Evolutionary conservation across 2,888 invertebrate genomes (phyloP), one percentile per base, ranked within the genome.

Genomic region (Tinea trinotella): DNA sequence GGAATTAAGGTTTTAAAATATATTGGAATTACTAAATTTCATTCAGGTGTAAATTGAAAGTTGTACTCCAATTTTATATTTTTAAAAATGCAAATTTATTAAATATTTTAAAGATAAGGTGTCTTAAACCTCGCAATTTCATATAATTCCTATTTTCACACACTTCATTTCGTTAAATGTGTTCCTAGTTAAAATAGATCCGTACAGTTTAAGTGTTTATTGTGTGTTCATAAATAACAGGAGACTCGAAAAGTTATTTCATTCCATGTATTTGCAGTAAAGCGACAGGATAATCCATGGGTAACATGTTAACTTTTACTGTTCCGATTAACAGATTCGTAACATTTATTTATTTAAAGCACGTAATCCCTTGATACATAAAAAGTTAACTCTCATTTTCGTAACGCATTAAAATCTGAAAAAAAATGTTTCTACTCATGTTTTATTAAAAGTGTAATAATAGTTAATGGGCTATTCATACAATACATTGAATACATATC

Each of bases 101-200:
- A n/a, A n/a, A n/a, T n/a, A n/a, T n/a, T n/a, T n/a, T n/a, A 40
- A 40, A 40, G 40, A 40, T 3, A 40, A 40, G 40, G 40, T 4
- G 13, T 40, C 40, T 24, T 24, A 24, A 24, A 40, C n/a, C 7
- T 30, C 7, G 2, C 7, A n/a, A 30, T 30, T 30, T 30, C 7
- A 30, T 30, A 7, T 4, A 10, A 30, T 30, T 7, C 7, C 30
- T 22, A n/a, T 30, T 30, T 30, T 30, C 30, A 30, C n/a, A 10
- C 30, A 30, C 30, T 30, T 30, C 30, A 30, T 30, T 7, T n/a
- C 30, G 2, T 30, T 4, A 30, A 30, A 10, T 4, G 22, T 22
- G 3, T 22, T 22, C 4, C 22, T 22, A 22, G 22, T 22, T 22
- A 5, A 5, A 22, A 22, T 22, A 22, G 22, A 22, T 22, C 3